A percentile compares a stretch with the other conserved stretches of the same genome.
Conservation (phyloP, 2,113 vertebrate species). For the Menura novaehollandiae region DNA sequence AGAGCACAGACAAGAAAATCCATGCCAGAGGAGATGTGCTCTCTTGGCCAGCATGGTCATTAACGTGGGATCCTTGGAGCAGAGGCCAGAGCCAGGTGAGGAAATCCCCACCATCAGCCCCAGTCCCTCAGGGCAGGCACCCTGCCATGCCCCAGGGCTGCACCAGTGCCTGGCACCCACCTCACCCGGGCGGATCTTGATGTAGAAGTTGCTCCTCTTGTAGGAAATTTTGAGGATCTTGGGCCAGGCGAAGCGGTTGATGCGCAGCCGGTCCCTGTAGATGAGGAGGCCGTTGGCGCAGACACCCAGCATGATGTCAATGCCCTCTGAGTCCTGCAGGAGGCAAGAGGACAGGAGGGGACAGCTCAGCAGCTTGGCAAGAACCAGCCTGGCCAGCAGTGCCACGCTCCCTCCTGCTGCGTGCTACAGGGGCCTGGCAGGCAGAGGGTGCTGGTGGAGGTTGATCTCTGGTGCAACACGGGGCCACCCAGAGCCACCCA, state of each 20-base stretch:
- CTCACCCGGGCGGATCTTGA: slow-evolving; percentile 97
- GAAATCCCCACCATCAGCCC: background rate
- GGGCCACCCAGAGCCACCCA: background rate
- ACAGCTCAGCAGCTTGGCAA: background rate
- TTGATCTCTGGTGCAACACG: background rate
- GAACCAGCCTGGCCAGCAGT: background rate
- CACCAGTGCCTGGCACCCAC: slow-evolving; percentile 59
- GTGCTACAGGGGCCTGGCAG: fast-evolving
- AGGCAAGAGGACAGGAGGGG: background rate
- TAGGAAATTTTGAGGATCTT: slow-evolving; percentile 99
- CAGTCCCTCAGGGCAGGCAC: background rate
- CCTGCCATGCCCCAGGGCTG: fast-evolving
- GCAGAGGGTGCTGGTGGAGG: background rate
- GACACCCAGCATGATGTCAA: slow-evolving; percentile 97
- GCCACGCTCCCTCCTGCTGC: background rate
- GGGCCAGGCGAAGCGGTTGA: slow-evolving; percentile 98
- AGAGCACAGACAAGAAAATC: background rate
- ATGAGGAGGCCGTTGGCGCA: slow-evolving; percentile 97
- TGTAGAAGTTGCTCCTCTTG: slow-evolving; percentile 98
- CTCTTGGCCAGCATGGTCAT: background rate
- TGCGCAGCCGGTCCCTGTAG: slow-evolving; percentile 94
- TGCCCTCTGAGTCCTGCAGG: slow-evolving; percentile 93
- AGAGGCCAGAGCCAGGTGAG: background rate
- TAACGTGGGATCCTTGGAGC: background rate
- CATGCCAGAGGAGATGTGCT: background rate